phyloP scores from a whole-genome alignment of 1,140 invertebrate species.

The Heliothis virescens region DNA sequence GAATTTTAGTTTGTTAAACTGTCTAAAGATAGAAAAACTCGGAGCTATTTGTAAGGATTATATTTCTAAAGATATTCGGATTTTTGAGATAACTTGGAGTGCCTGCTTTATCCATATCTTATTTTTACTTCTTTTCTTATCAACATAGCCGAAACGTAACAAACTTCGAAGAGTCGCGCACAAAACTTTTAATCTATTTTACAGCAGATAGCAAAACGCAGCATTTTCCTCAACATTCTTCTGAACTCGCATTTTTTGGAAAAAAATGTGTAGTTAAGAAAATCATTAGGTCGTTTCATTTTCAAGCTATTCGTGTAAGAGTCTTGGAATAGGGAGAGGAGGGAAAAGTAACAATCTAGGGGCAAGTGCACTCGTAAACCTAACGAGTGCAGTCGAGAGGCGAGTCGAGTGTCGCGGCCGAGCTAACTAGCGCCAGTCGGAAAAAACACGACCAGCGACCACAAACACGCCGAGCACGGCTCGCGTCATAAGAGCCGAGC shows the following conservation, averaged over 20 bases:
- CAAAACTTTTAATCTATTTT: constrained; percentile 7
- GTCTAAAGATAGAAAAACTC: neutral
- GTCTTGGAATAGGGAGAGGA: constrained; percentile 41
- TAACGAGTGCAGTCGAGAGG: constrained; percentile 71
- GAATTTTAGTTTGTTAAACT: constrained; percentile 42
- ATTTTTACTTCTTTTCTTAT: neutral
- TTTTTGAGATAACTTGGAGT: neutral
- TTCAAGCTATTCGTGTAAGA: constrained; percentile 45
- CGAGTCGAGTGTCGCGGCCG: constrained; percentile 62
- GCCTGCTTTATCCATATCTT: neutral
- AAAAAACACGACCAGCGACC: constrained; percentile 40
- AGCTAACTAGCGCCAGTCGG: constrained; percentile 64
- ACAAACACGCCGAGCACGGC: constrained; percentile 34
- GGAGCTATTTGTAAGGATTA: too few species aligned
- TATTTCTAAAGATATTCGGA: too few species aligned
- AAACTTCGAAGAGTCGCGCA: constrained; percentile 4
- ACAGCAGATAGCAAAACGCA: constrained; percentile 17
- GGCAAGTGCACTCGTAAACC: constrained; percentile 64
- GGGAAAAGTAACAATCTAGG: constrained; percentile 69
- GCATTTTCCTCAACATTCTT: constrained; percentile 31
- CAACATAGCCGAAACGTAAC: constrained; percentile 2
- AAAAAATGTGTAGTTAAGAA: constrained; percentile 48
- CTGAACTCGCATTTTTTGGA: constrained; percentile 19
- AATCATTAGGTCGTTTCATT: constrained; percentile 58
- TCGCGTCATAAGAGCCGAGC: constrained; percentile 11